Evolutionary conservation across 2,113 vertebrate species (phyloP), one percentile per base, ranked within the genome.

Genomic region (Saguinus midas): DNA sequence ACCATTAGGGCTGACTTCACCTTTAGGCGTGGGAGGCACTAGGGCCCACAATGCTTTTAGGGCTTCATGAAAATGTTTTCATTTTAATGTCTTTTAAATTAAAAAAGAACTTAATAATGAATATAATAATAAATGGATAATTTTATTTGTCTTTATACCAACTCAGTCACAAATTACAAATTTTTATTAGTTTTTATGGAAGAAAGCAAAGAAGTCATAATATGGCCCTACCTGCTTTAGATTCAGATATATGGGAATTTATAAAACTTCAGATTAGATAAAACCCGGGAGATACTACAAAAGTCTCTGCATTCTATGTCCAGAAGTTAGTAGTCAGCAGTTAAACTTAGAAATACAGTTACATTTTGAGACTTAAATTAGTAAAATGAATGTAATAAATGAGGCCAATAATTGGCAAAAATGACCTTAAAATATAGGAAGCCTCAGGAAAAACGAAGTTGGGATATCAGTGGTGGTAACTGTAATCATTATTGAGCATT

Each of bases 21-120:
- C 35, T 85, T 80, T 21, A 66, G 9, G 89, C 16, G 55, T 13
- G 64, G 27, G 29, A 78, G 66, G 45, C 12, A 27, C 29, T 17
- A 78, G 13, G 16, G 88, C 43, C 20, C 57, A 14, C 4, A 8
- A 10, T 23, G 52, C 64, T 79, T 90, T 58, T 55, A 81, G 35
- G 11, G 32, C 14, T 8, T 5, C 73, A 25, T 40, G 29, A 66
- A 94, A 83, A 87, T 45, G 8, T 66, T 89, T 66, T 87, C 18
- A 66, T 78, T 78, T 91, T 87, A 70, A 61, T 92, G 88, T n/a
- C 43, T 89, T 92, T 80, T 58, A 43, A 80, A 81, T 87, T 20
- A 37, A 82, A 64, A 40, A 70, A 43, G 50, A 83, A 70, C 3
- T 80, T 32, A 88, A 64, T 91, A 32, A 37, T 68, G 25, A 70